phyloP scores from a whole-genome alignment of 2,888 invertebrate species.

The Andrena hattorfiana region DNA sequence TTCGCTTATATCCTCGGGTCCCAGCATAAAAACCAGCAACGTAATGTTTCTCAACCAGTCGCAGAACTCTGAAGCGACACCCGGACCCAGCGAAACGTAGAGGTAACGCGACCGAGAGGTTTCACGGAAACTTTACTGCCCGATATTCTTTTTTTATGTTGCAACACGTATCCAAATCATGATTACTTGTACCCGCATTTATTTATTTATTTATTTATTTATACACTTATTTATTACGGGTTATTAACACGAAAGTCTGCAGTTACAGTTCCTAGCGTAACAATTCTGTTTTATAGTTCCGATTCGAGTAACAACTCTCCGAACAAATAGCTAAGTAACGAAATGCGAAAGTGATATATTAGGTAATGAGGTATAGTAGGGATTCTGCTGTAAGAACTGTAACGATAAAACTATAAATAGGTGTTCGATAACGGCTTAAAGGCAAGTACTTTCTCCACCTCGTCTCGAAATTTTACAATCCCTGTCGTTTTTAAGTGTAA shows the following conservation, averaged over 20 bases:
- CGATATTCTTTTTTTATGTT: constrained; percentile 10
- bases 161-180: background rate
- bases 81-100: constrained; percentile 77
- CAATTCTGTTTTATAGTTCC: constrained; percentile 33
- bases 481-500: constrained; percentile 8
- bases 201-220: constrained; percentile 53
- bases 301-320: constrained; percentile 3
- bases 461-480: constrained; percentile 13
- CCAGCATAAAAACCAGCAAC: constrained; percentile 87
- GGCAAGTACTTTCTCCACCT: constrained; percentile 1
- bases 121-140: background rate
- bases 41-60: constrained; percentile 88
- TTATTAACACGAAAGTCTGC: constrained; percentile 45
- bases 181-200: constrained; percentile 52
- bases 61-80: constrained; percentile 76
- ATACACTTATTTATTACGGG: constrained; percentile 27
- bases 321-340: constrained; percentile 14
- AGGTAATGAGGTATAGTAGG: background rate
- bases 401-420: constrained; percentile 21
- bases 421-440: constrained; percentile 2
- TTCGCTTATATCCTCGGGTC: constrained; percentile 85
- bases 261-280: constrained; percentile 65
- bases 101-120: constrained; percentile 31
- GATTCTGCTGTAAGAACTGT: constrained; percentile 10
- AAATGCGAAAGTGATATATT: constrained; percentile 27